Percentiles rank a stretch among this genome's conserved stretches.
phyloP scores from a whole-genome alignment of 1,140 invertebrate species.

The Lutraria rhynchaena region DNA sequence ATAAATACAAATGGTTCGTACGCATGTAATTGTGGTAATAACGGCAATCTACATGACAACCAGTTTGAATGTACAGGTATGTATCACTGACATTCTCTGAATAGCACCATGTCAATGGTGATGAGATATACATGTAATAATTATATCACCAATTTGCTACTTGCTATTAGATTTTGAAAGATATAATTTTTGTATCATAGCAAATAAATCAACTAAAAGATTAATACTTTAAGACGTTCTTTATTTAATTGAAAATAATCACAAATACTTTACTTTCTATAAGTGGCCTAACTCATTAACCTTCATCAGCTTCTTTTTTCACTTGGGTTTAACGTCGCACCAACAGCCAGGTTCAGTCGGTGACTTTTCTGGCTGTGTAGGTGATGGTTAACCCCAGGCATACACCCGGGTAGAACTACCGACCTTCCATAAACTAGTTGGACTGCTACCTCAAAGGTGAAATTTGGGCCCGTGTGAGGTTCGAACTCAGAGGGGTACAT shows the following conservation, averaged over 20 bases:
- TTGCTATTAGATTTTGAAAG: too few relatives aligned
- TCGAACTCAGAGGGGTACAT: background rate
- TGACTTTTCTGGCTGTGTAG: background rate
- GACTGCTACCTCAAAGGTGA: too few relatives aligned
- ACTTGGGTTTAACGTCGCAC: background rate
- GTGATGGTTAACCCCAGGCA: too few relatives aligned
- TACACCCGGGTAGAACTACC: too few relatives aligned
- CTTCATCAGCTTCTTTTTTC: background rate
- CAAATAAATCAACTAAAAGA: too few relatives aligned
- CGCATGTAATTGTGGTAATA: conserved; percentile 59
- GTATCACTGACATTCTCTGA: background rate
- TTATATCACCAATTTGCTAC: too few relatives aligned
- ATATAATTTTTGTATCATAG: too few relatives aligned
- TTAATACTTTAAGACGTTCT: too few relatives aligned
- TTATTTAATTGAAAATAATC: too few relatives aligned
- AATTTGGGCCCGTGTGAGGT: background rate
- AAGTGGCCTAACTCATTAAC: background rate
- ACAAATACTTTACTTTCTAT: background rate
- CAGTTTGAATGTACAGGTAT: conserved; percentile 51
- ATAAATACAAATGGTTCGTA: conserved; percentile 64
- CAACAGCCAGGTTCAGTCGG: too few relatives aligned
- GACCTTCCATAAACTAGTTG: too few relatives aligned
- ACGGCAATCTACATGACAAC: conserved; percentile 56
- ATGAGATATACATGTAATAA: background rate
- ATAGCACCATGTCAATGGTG: background rate